Base-by-base conservation (phyloP, 2,113 vertebrate genomes). In the Anser cygnoides region DNA sequence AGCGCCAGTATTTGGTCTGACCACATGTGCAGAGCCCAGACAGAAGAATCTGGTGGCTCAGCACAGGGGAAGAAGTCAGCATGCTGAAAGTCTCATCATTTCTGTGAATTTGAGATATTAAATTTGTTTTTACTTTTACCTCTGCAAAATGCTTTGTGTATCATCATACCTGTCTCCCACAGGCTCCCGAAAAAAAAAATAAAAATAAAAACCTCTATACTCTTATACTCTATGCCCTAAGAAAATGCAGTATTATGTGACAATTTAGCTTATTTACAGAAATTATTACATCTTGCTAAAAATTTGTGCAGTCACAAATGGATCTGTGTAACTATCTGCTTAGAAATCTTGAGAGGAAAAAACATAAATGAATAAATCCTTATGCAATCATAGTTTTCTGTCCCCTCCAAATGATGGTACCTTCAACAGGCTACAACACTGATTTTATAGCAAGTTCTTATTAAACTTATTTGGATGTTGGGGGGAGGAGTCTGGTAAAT, bases 151-250 rank as follows among this genome's bases (percentile, higher is more conserved):
- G 22, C 67, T 62, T 76, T 43, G 35, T 12, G 9, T 71, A 11
- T 67, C 10, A 6, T 59, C 1, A 0, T 54, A 43, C 11, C 21
- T 35, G 31, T 26, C 58, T 90, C 29, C 25, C 50, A 57, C 0
- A 6, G 29, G 22, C 39, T 78, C 90, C 78, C 25, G 20, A 49
- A 43, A 84, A 87, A 72, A 61, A 13, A 23, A 49, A 49, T 49
- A 21, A 49, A 22, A 22, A 49, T 21, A 21, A 49, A 21, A 21
- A 49, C 46, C 46, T 49, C 46, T 49, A 49, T 22, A 49, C 46
- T 14, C 62, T 66, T 14, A 25, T 65, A 90, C 29, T 72, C 43
- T 29, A 84, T 35, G 80, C 29, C 59, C 37, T 75, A 57, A 74
- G 61, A 74, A 62, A 94, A 92, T 8, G 8, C 41, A 57, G 21